Conservation (phyloP, 2,888 invertebrate genomes). For the Oxystoma pomonae region DNA sequence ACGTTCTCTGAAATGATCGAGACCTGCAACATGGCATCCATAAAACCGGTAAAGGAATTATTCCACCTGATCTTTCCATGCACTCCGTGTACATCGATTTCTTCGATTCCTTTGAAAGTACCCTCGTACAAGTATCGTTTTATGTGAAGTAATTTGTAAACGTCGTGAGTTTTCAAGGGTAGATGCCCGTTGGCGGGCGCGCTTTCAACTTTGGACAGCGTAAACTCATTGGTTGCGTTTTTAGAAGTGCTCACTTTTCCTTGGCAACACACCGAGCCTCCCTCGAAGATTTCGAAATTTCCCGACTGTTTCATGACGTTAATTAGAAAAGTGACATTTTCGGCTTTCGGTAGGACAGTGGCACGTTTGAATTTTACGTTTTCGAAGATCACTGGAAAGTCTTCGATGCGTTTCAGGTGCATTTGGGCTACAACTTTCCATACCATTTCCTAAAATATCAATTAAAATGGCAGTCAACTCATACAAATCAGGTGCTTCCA, state of each 20-base stretch:
- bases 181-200: conserved; percentile 9
- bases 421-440: conserved; percentile 53
- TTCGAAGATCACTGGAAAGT: conserved; percentile 54
- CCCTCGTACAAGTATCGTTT: conserved; percentile 55
- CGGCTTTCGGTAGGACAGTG: conserved; percentile 51
- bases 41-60: conserved; percentile 64
- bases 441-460: conserved; percentile 40
- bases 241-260: conserved; percentile 58
- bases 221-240: conserved; percentile 41
- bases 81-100: conserved; percentile 46
- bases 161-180: conserved; percentile 23
- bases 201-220: conserved; percentile 4
- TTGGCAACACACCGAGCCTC: conserved; percentile 62
- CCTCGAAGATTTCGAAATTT: conserved; percentile 49
- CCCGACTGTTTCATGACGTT: conserved; percentile 34
- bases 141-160: conserved; percentile 50
- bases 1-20: conserved; percentile 50
- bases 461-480: not conserved
- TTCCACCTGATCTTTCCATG: conserved; percentile 51
- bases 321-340: conserved; percentile 31
- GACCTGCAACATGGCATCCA: conserved; percentile 67
- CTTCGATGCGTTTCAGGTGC: conserved; percentile 37
- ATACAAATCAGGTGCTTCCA: too few relatives aligned
- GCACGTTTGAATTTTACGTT: conserved; percentile 56
- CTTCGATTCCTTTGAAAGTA: conserved; percentile 50